A percentile compares a stretch with the other conserved stretches of the same genome.
phyloP scores from a whole-genome alignment of 2,888 invertebrate genomes.

The Drosophila mayaguana region DNA sequence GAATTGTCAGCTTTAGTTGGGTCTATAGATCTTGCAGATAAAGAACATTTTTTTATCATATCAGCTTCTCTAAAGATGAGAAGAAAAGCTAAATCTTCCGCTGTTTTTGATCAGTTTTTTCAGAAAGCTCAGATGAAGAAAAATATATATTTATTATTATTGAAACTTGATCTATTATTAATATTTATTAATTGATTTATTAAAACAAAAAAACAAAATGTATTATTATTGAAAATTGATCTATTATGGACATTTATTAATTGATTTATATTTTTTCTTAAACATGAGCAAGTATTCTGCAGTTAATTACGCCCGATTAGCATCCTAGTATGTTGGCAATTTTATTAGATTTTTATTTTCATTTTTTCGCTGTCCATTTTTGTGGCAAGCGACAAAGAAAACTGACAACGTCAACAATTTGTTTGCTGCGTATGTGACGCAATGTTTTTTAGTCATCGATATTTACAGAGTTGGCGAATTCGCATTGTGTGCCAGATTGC shows the following conservation, averaged over 20 bases:
- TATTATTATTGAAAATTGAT: too few relatives aligned
- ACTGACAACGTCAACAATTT: conserved; percentile 49
- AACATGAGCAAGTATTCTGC: neutral
- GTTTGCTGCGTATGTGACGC: conserved; percentile 42
- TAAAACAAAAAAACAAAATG: too few relatives aligned
- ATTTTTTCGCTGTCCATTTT: conserved; percentile 22
- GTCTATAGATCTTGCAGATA: too few relatives aligned
- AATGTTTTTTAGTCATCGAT: conserved; percentile 27
- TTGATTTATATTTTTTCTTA: neutral
- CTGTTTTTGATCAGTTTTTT: too few relatives aligned
- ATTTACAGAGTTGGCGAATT: conserved; percentile 54
- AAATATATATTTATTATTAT: too few relatives aligned
- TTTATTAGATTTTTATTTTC: conserved; percentile 5
- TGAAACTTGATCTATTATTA: too few relatives aligned
- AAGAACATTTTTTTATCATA: too few relatives aligned
- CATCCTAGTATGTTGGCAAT: neutral
- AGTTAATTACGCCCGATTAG: neutral
- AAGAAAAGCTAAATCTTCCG: too few relatives aligned
- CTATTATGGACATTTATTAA: neutral
- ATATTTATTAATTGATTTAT: too few relatives aligned
- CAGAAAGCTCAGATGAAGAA: too few relatives aligned
- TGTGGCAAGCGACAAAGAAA: conserved; percentile 39
- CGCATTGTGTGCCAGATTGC: conserved; percentile 59
- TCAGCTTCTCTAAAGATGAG: too few relatives aligned
- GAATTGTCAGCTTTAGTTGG: too few relatives aligned